Percentiles rank a stretch among this genome's conserved stretches.
Conservation (phyloP, 2,113 vertebrate species). For the Hemiscyllium ocellatum region DNA sequence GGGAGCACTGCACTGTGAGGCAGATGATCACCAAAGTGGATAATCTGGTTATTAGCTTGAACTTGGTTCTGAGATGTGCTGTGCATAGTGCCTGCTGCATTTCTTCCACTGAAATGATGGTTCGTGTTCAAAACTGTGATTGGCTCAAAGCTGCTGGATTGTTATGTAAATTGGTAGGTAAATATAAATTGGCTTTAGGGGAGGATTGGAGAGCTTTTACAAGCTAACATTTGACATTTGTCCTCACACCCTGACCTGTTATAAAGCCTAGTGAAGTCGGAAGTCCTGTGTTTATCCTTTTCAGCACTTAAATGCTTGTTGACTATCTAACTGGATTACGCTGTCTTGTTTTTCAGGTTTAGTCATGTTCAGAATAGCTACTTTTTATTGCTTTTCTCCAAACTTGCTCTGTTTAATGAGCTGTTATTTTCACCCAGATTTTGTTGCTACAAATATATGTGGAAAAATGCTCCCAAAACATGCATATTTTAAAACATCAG, state of each 20-base stretch:
- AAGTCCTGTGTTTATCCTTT: not conserved
- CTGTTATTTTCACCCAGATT: not conserved
- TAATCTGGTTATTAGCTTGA: not conserved
- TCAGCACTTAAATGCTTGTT: not conserved
- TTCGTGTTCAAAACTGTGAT: not conserved
- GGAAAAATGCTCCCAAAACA: not conserved
- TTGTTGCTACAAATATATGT: not conserved
- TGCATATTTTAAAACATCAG: not conserved
- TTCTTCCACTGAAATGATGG: not conserved
- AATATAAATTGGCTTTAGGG: not conserved
- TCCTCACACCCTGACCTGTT: not conserved
- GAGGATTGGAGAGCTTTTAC: not conserved
- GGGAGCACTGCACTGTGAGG: no score
- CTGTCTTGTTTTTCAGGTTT: not conserved
- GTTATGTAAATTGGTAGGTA: not conserved
- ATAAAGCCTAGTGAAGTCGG: not conserved
- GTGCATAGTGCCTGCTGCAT: not conserved
- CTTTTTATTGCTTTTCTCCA: not conserved
- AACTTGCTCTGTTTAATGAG: not conserved
- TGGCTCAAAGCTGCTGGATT: not conserved
- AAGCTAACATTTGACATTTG: not conserved
- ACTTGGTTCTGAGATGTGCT: not conserved
- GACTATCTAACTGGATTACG: not conserved
- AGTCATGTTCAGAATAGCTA: not conserved
- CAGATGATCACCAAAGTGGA: not conserved